Evolutionary conservation across 2,113 vertebrate species (phyloP), one percentile per base, ranked within the genome.

Genomic region (Coregonus clupeaformis): DNA sequence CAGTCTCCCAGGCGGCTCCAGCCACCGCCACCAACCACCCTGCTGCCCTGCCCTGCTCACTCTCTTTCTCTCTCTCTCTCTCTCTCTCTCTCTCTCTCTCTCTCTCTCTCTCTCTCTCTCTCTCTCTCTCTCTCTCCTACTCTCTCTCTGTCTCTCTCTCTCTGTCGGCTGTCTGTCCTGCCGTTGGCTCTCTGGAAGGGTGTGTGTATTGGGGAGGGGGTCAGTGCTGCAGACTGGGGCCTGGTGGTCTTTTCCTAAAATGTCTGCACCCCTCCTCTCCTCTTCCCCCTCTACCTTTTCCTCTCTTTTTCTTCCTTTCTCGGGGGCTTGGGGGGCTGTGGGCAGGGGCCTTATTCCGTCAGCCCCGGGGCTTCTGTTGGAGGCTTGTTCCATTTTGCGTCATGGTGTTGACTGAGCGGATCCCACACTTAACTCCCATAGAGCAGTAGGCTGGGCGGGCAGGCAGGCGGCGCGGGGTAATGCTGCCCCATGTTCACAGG

Each of bases 381-480:
- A 91, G 86, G 86, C 92, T 93, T 94, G 92, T 94, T 93, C 93
- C 93, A 88, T 93, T 92, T 93, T 93, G 92, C 93, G 92, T 94
- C 93, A 94, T 91, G 91, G 81, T 93, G 92, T 94, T 93, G 92
- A 93, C 92, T 89, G 91, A 93, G 87, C 80, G 85, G 93, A 94
- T 92, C 92, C 93, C 93, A 93, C 92, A 93, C 91, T 93, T 91
- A 87, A 92, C 90, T 89, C 86, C 88, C 89, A 88, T 89, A 89
- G 85, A 90, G 86, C 85, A 67, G 74, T 86, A 85, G 90, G 89
- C 88, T 82, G 87, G 84, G 86, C 83, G 68, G 69, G 86, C 86
- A 79, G 88, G 84, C 77, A 66, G 32, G 36, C 36, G 11, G 32
- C 7, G 20, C 22, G 5, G 57, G 57, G 57, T 60, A 24, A n/a